These are phyloP conservation scores for Argyresthia albistria DNA, from an alignment of 2,888 invertebrate genomes.

Conservation along the genomic window DNA sequence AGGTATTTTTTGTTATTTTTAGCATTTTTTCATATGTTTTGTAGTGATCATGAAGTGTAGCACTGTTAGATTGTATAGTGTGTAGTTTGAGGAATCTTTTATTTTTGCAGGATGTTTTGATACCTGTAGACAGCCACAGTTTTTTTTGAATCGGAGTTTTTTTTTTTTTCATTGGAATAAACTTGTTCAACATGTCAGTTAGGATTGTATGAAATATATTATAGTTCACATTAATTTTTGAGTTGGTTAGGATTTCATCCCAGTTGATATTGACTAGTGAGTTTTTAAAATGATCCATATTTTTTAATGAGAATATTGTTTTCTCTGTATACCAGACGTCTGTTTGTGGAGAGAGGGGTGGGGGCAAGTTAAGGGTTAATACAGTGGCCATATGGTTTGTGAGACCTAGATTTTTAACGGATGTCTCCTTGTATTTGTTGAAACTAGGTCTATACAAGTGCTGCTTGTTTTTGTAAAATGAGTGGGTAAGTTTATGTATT, in stretches of 20 bases:
- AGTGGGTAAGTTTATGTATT: background rate
- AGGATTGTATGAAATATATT: slow-evolving; percentile 5
- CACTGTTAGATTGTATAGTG: slow-evolving; percentile 1
- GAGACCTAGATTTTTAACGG: background rate
- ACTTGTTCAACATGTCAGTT: slow-evolving; percentile 4
- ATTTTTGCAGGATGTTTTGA: slow-evolving; percentile 11
- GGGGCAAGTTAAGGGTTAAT: background rate
- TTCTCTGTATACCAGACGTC: background rate
- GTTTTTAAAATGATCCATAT: slow-evolving; percentile 6
- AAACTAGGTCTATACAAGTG: background rate
- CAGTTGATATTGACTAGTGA: slow-evolving; percentile 4
- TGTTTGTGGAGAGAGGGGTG: background rate
- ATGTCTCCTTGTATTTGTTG: background rate
- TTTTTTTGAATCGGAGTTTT: slow-evolving; percentile 1
- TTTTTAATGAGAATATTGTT: slow-evolving; percentile 4
- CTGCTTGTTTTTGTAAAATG: background rate
- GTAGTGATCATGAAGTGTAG: slow-evolving; percentile 6
- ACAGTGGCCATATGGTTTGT: background rate
- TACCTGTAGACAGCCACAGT: slow-evolving; percentile 7
- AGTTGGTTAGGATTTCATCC: slow-evolving; percentile 1
- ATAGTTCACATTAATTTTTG: slow-evolving; percentile 9
- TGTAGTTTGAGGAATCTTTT: slow-evolving; percentile 10
- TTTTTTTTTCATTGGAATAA: slow-evolving; percentile 8
- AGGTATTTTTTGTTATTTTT: slow-evolving; percentile 5
- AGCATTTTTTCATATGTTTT: slow-evolving; percentile 11